Percentiles rank a stretch among this genome's conserved stretches.
Evolutionary conservation across 2,797 vertebrate genomes (phyloP).

Genomic region (Pogoniulus pusillus): DNA sequence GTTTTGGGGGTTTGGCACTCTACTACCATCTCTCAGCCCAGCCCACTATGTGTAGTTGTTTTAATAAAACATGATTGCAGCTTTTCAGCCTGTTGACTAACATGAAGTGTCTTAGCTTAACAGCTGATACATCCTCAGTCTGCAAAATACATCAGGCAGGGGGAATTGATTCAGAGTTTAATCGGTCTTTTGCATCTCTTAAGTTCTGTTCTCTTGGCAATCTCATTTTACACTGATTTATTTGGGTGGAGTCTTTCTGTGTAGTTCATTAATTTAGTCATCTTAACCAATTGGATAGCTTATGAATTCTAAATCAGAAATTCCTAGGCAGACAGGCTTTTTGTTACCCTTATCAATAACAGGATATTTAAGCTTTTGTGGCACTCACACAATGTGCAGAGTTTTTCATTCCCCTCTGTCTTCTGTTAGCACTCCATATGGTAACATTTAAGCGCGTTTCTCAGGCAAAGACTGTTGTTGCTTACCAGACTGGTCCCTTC

Average conservation of each 20-base stretch:
- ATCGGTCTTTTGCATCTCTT: slow-evolving; percentile 5
- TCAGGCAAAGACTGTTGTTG: slow-evolving; percentile 30
- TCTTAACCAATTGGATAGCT: background rate
- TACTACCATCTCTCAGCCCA: background rate
- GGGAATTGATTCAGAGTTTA: slow-evolving; percentile 31
- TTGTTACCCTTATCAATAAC: slow-evolving; percentile 57
- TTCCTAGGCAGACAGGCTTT: slow-evolving; percentile 3
- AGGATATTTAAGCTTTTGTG: slow-evolving; percentile 14
- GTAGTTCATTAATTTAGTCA: background rate
- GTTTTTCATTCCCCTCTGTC: slow-evolving; percentile 50
- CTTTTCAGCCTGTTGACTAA: slow-evolving; percentile 58
- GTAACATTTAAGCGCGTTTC: slow-evolving; percentile 55
- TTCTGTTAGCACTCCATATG: slow-evolving; percentile 65
- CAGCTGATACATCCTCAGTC: slow-evolving; percentile 40
- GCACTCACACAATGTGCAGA: background rate
- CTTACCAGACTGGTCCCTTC: slow-evolving; percentile 60
- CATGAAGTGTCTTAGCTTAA: slow-evolving; percentile 42
- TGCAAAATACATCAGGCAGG: background rate
- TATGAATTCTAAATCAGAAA: slow-evolving; percentile 17
- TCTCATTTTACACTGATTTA: background rate
- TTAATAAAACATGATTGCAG: slow-evolving; percentile 61
- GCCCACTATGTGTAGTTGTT: slow-evolving; percentile 17
- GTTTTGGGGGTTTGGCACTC: slow-evolving; percentile 3
- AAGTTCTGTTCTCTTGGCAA: background rate
- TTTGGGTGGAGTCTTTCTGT: background rate